These are phyloP conservation scores for Caenorhabditis sp. DNA, from an alignment of 2,888 invertebrate species.

Conservation along the genomic window DNA sequence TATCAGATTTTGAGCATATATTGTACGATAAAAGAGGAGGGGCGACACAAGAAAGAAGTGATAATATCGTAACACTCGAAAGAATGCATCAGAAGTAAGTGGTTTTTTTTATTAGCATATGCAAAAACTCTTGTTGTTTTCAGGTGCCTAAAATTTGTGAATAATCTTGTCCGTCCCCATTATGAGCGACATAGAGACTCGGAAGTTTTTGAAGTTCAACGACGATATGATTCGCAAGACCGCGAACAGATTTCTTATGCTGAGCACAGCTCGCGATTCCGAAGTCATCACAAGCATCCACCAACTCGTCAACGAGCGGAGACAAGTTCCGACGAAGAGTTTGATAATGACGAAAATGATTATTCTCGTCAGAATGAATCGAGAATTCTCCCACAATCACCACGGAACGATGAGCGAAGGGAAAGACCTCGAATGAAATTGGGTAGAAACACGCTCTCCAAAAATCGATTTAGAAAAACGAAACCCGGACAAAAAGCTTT, in stretches of 20 bases:
- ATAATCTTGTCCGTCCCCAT: background rate
- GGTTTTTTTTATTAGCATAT: background rate
- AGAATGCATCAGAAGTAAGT: background rate
- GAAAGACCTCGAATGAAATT: background rate
- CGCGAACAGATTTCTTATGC: background rate
- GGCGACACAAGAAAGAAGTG: background rate
- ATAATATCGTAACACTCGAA: background rate
- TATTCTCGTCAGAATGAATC: background rate
- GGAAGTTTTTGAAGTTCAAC: background rate
- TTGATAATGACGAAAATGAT: background rate
- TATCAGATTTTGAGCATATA: background rate
- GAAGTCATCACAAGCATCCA: background rate
- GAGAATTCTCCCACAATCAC: background rate
- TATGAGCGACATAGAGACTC: background rate
- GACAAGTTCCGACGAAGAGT: background rate
- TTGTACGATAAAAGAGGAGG: background rate
- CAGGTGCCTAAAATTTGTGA: background rate
- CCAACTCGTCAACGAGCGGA: background rate
- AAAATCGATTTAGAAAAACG: background rate
- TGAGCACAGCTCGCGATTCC: background rate
- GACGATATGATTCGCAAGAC: background rate
- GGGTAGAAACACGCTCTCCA: background rate
- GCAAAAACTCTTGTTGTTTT: background rate
- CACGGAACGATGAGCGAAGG: background rate
- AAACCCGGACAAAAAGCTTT: constrained; percentile 39